phyloP scores from a whole-genome alignment of 2,888 invertebrate genomes.

The Oegoconia quadripuncta region DNA sequence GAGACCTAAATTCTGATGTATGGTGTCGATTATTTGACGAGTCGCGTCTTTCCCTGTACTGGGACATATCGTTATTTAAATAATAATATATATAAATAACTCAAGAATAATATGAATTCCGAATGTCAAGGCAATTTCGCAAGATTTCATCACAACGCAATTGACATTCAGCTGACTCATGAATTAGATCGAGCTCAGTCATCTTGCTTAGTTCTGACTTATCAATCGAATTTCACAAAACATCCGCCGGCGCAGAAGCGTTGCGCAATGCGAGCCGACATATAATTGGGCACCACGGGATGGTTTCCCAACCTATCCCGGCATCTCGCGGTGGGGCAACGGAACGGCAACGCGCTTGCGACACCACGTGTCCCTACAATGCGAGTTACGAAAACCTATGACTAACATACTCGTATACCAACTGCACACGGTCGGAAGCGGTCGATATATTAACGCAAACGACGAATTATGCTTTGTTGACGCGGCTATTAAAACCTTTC shows the following conservation, averaged over 20 bases:
- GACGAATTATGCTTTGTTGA: conserved; percentile 45
- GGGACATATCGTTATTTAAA: too few species aligned
- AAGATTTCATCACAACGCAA: conserved; percentile 12
- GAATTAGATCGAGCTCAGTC: conserved; percentile 19
- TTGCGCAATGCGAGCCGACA: conserved; percentile 60
- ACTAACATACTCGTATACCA: conserved; percentile 52
- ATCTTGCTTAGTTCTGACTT: conserved; percentile 24
- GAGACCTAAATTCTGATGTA: conserved; percentile 62
- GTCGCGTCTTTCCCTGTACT: too few species aligned
- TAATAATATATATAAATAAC: neutral
- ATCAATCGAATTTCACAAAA: conserved; percentile 55
- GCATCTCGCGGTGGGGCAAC: conserved; percentile 69
- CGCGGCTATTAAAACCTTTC: conserved; percentile 51
- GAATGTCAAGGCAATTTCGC: conserved; percentile 19
- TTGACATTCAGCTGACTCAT: conserved; percentile 21
- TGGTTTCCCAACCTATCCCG: conserved; percentile 77
- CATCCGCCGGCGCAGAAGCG: conserved; percentile 41
- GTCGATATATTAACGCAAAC: conserved; percentile 38
- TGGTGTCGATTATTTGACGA: conserved; percentile 13
- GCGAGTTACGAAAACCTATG: conserved; percentile 76
- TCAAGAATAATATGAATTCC: neutral
- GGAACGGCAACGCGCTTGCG: conserved; percentile 55
- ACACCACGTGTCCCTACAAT: conserved; percentile 73
- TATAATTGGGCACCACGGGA: conserved; percentile 74
- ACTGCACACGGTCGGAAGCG: conserved; percentile 46